These are phyloP conservation scores for Chrysomela aeneicollis DNA, from an alignment of 2,888 invertebrate genomes.

Conservation along the genomic window DNA sequence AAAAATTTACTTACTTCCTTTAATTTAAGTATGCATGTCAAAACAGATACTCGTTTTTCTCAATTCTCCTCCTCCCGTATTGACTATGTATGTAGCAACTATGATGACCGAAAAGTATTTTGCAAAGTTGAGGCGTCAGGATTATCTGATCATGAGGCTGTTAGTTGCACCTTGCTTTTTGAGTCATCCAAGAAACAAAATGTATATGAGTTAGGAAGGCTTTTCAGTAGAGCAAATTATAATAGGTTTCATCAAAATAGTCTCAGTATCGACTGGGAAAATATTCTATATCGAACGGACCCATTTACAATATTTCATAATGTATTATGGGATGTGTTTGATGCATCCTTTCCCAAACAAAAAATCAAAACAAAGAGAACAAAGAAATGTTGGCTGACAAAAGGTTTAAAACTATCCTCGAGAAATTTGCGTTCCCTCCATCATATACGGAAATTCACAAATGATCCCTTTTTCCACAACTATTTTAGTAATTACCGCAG, in stretches of 20 bases:
- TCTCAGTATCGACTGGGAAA: background rate
- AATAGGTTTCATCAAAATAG: background rate
- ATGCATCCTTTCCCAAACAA: conserved; percentile 1
- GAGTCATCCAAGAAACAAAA: background rate
- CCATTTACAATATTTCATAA: conserved; percentile 1
- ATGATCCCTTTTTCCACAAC: background rate
- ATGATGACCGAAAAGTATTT: background rate
- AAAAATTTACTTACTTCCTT: background rate
- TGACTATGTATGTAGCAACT: conserved; percentile 3
- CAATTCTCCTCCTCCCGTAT: background rate
- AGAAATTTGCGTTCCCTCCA: conserved; percentile 2
- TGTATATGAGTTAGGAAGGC: background rate
- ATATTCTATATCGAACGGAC: background rate
- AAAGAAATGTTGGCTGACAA: background rate
- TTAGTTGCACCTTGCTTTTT: background rate
- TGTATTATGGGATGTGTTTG: background rate
- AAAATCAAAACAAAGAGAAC: background rate
- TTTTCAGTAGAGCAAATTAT: background rate
- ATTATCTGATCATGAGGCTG: background rate
- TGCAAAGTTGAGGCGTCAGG: background rate
- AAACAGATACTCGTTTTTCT: conserved; percentile 4
- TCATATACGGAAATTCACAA: background rate
- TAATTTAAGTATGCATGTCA: background rate
- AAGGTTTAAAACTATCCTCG: background rate
- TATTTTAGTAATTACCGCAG: conserved; percentile 1